phyloP scores from a whole-genome alignment of 2,888 invertebrate genomes.

The Drosophila phalerata region DNA sequence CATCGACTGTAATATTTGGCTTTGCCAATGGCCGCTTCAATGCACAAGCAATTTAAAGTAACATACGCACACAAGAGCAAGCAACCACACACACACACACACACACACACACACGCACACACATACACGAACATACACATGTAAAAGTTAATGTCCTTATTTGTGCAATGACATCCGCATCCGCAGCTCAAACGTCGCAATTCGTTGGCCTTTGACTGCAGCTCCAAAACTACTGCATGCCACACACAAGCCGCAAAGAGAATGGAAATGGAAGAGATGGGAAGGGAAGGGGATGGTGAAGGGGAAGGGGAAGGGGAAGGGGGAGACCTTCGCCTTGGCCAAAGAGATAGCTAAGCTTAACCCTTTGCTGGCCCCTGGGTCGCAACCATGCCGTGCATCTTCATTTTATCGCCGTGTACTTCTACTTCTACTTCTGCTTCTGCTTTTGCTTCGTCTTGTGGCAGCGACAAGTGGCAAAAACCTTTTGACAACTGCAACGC shows the following conservation, averaged over 20 bases:
- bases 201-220: conserved; percentile 56
- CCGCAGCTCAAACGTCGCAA: conserved; percentile 37
- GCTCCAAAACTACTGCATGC: conserved; percentile 34
- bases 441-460: neutral
- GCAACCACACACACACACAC: conserved; percentile 27
- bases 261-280: too few species aligned
- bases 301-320: neutral
- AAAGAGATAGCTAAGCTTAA: conserved; percentile 46
- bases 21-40: conserved; percentile 47
- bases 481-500: conserved; percentile 65
- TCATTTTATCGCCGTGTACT: too few species aligned
- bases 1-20: conserved; percentile 44
- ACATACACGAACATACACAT: neutral
- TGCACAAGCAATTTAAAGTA: conserved; percentile 56
- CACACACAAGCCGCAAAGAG: conserved; percentile 27
- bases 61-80: conserved; percentile 31
- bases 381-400: conserved; percentile 34
- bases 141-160: conserved; percentile 39
- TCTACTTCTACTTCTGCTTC: conserved; percentile 6
- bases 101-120: conserved; percentile 21
- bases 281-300: neutral
- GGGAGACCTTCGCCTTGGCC: conserved; percentile 25
- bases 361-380: conserved; percentile 49
- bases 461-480: conserved; percentile 56
- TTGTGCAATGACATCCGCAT: conserved; percentile 51